Base-by-base conservation (phyloP, 2,888 invertebrate species). In the Cybosia mesomella region DNA sequence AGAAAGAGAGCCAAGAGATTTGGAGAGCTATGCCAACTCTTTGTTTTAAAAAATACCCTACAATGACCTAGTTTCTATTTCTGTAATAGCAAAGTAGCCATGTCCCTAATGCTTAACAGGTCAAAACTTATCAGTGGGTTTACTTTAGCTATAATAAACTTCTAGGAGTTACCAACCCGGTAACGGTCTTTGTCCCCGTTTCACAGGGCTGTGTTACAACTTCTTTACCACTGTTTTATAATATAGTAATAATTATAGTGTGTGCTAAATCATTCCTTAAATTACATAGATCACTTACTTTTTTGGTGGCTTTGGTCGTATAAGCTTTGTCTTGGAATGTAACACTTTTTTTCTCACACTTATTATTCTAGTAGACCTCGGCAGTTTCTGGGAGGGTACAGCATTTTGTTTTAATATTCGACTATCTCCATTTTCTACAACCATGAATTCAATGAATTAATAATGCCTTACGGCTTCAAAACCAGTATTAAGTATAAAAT, bases 311-410 rank as follows among this genome's bases (percentile, higher is more conserved):
- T 67, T 67, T 28, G 39, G 55, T 55, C 28, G n/a, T n/a, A 66
- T 39, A 8, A 60, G 13, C 32, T 68, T 61, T 11, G 64, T 64
- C 34, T 68, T 64, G 9, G 61, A 34, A 13, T 65, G 58, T 2
- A 65, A 32, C 11, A 64, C 54, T 49, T 58, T 65, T 24, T 65
- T 69, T 39, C 64, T 60, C 5, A 64, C 11, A 34, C 34, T 61
- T 58, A 69, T 32, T 9, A 58, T 36, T 61, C 69, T 74, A 32
- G 73, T 79, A 34, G 67, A 68, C 22, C 36, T 58, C 11, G 71
- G 77, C 39, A 79, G 60, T 68, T 73, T 76, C 24, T 74, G 74
- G 1, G 78, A 76, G 1, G 80, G 80, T 32, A 80, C 73, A 22
- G 78, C 78, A 72, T 71, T 80, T 10, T 68, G 70, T 39, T 78